Conservation (phyloP, 2,113 vertebrate species). For the Microtus oregoni region DNA sequence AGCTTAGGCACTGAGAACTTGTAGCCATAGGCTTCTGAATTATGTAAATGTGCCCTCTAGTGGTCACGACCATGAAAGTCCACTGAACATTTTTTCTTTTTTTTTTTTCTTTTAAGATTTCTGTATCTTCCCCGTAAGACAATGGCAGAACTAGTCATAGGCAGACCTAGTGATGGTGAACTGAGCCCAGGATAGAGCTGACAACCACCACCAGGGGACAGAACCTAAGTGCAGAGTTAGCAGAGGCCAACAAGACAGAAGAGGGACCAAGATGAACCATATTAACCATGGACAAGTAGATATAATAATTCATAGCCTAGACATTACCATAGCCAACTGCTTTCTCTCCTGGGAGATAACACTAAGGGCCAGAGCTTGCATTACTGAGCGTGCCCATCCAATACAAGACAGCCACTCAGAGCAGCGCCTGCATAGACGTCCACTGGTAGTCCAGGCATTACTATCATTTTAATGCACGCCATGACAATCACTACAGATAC, state of each 20-base stretch:
- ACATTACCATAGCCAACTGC: not conserved
- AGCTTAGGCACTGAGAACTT: not conserved
- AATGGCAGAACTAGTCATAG: not conserved
- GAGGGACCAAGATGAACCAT: not conserved
- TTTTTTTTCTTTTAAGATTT: too few relatives aligned
- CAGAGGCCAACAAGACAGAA: not conserved
- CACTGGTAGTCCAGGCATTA: not conserved
- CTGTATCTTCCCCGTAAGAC: too few relatives aligned
- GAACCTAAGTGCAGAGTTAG: not conserved
- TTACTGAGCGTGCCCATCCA: not conserved
- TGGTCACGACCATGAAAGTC: slow-evolving; percentile 27
- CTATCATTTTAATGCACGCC: not conserved
- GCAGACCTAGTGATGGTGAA: not conserved
- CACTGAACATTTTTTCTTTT: not conserved
- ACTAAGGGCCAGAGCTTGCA: not conserved
- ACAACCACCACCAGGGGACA: not conserved
- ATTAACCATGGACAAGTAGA: not conserved
- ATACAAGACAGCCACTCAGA: not conserved
- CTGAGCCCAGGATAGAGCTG: too few relatives aligned
- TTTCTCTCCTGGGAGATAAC: not conserved
- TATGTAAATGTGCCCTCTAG: slow-evolving; percentile 50
- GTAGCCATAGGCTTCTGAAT: not conserved
- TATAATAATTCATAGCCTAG: not conserved
- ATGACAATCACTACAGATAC: not conserved
- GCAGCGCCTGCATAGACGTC: not conserved